phyloP scores from a whole-genome alignment of 2,797 vertebrate genomes.

The Lagorchestes hirsutus region DNA sequence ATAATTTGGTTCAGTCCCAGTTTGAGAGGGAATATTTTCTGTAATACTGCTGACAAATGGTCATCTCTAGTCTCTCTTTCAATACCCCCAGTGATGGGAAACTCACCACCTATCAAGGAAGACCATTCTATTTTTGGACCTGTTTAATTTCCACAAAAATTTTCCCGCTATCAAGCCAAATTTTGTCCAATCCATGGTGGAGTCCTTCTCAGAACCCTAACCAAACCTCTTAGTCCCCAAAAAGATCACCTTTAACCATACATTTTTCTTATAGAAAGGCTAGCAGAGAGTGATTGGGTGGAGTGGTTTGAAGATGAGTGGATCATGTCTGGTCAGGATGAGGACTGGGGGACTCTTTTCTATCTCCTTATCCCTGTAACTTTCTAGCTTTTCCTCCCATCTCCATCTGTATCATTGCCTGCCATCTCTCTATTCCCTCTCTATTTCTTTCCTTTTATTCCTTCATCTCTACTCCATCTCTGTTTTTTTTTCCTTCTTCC shows the following conservation, averaged over 20 bases:
- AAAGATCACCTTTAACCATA: background rate
- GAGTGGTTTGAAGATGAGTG: background rate
- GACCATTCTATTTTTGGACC: background rate
- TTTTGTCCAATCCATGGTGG: background rate
- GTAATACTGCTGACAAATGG: background rate
- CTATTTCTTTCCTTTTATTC: background rate
- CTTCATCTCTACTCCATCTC: background rate
- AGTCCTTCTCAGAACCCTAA: background rate
- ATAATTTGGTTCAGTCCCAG: background rate
- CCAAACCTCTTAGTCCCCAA: background rate
- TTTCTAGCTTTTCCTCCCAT: background rate
- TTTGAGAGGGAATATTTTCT: background rate
- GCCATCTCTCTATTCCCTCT: background rate
- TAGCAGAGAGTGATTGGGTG: background rate
- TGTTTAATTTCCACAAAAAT: background rate
- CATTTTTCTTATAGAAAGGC: background rate
- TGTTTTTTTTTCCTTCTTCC: background rate
- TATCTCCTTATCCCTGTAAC: background rate
- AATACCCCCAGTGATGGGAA: background rate
- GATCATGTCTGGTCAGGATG: background rate
- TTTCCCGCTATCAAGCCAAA: background rate
- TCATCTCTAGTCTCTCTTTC: background rate
- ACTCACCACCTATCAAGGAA: background rate
- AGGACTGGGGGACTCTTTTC: background rate
- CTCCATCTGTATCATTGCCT: background rate